phyloP scores from a whole-genome alignment of 2,888 invertebrate species.

The Andrena camellia region DNA sequence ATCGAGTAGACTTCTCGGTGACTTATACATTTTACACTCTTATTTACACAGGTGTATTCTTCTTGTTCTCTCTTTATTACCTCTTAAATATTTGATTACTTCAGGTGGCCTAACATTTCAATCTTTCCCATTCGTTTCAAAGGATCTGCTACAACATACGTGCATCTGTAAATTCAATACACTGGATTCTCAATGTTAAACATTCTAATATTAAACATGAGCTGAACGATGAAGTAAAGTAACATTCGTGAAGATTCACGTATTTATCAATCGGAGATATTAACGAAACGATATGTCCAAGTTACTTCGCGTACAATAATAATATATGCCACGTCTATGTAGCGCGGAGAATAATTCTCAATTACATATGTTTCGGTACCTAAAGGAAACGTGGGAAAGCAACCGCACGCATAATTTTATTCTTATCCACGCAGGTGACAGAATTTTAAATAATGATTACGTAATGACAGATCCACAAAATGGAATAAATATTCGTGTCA shows the following conservation, averaged over 20 bases:
- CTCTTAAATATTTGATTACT: conserved; percentile 28
- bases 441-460: conserved; percentile 68
- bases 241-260: conserved; percentile 4
- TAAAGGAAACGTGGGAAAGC: conserved; percentile 18
- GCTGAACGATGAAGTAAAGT: neutral
- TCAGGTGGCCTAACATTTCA: conserved; percentile 32
- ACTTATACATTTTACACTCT: conserved; percentile 87
- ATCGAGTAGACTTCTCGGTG: conserved; percentile 88
- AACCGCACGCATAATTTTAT: conserved; percentile 20
- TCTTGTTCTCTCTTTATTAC: conserved; percentile 12
- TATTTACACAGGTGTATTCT: conserved; percentile 48
- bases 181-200: conserved; percentile 6
- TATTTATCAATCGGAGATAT: neutral
- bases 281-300: conserved; percentile 7
- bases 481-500: conserved; percentile 65
- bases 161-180: conserved; percentile 1
- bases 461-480: conserved; percentile 62
- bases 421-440: conserved; percentile 27
- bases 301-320: conserved; percentile 8
- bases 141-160: conserved; percentile 38
- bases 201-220: conserved; percentile 26
- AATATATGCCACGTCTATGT: conserved; percentile 24
- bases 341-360: conserved; percentile 2
- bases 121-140: conserved; percentile 15
- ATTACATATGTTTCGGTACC: neutral